Evolutionary conservation across 2,113 vertebrate genomes (phyloP).

Genomic region (Eclectus roratus): DNA sequence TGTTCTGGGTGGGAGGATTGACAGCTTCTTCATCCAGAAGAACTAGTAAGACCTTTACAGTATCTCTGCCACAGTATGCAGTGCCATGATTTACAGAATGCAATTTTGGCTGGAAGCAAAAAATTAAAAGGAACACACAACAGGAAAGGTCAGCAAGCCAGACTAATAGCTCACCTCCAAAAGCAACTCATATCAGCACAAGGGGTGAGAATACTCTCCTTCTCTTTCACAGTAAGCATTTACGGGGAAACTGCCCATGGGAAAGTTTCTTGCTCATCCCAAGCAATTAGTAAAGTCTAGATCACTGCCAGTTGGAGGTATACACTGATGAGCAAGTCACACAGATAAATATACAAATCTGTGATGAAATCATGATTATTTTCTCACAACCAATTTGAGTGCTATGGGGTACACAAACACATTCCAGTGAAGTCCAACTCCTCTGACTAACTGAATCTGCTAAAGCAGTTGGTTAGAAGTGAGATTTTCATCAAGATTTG

Average conservation of each 20-base stretch:
- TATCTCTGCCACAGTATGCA: constrained; percentile 86
- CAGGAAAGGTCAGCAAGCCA: not conserved
- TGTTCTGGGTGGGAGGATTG: constrained; percentile 78
- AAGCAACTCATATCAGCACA: not conserved
- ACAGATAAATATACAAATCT: not conserved
- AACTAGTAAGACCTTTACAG: constrained; percentile 82
- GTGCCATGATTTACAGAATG: constrained; percentile 90
- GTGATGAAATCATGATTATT: not conserved
- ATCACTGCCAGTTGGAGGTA: not conserved
- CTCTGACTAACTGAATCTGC: not conserved
- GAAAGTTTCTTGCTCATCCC: not conserved
- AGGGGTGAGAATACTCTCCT: not conserved
- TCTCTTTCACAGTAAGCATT: not conserved
- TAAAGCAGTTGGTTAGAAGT: not conserved
- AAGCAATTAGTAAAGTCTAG: not conserved
- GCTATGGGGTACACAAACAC: not conserved
- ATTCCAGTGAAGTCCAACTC: not conserved
- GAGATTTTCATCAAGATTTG: not conserved
- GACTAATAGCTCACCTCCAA: not conserved
- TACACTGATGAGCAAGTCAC: not conserved
- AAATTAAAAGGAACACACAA: not conserved
- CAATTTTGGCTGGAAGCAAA: constrained; percentile 82
- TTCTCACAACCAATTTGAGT: not conserved
- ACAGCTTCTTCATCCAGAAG: constrained; percentile 90
- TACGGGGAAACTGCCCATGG: not conserved